Evolutionary conservation across 2,113 vertebrate genomes (phyloP).

Genomic region (Chionis minor): DNA sequence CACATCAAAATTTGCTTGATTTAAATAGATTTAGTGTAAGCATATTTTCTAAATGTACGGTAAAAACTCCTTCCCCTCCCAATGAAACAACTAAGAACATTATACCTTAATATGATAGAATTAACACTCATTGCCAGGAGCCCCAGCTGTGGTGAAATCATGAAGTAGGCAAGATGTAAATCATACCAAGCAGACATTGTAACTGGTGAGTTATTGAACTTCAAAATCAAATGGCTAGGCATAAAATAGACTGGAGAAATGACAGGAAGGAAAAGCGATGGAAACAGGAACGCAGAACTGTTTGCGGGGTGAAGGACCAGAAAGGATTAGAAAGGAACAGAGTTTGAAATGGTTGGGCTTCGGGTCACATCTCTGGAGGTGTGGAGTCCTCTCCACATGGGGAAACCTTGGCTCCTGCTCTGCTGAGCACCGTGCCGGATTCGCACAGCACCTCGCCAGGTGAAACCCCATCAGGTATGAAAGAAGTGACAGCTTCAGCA

Average conservation of each 20-base stretch:
- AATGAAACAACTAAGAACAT: background rate
- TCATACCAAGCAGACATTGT: background rate
- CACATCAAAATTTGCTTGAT: background rate
- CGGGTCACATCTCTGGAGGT: background rate
- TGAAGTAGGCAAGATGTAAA: background rate
- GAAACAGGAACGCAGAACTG: background rate
- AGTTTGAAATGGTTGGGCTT: background rate
- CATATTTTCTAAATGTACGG: background rate
- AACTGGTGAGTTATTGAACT: background rate
- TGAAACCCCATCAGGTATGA: background rate
- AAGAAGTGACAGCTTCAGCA: background rate
- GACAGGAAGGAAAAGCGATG: background rate
- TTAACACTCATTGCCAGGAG: background rate
- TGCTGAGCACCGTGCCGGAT: accelerated
- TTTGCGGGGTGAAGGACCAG: background rate
- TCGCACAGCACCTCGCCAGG: too few species aligned
- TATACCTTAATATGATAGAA: background rate
- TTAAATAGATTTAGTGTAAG: background rate
- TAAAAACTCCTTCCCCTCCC: background rate
- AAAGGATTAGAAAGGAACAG: background rate
- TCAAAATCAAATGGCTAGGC: background rate
- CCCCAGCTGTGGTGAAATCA: background rate
- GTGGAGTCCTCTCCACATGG: background rate
- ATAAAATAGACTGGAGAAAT: background rate
- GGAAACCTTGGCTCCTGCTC: background rate